Evolutionary conservation across 2,888 invertebrate genomes (phyloP).

Genomic region (Ormyrus nitidulus): DNA sequence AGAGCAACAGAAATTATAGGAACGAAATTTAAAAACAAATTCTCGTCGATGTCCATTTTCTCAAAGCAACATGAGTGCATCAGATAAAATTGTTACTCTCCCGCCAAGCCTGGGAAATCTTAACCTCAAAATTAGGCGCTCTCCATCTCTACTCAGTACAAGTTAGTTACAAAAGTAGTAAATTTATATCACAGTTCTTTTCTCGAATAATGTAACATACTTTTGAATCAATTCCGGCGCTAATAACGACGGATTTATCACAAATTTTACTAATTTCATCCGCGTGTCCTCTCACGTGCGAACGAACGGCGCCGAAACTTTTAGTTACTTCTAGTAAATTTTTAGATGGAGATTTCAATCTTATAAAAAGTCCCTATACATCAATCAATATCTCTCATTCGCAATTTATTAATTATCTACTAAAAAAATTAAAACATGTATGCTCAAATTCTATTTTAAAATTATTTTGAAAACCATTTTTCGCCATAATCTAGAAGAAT

Average conservation of each 20-base stretch:
- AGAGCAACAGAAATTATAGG: conserved; percentile 62
- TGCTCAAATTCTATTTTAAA: neutral
- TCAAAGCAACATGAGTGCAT: conserved; percentile 22
- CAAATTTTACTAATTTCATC: conserved; percentile 14
- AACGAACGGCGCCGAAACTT: conserved; percentile 14
- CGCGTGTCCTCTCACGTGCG: neutral
- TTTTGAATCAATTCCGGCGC: conserved; percentile 10
- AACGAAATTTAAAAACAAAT: conserved; percentile 64
- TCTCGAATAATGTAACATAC: neutral
- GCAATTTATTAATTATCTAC: too few relatives aligned
- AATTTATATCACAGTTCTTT: neutral
- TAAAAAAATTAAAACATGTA: neutral
- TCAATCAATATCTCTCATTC: neutral
- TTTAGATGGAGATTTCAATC: neutral
- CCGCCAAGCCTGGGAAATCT: conserved; percentile 60
- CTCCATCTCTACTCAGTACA: neutral
- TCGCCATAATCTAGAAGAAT: too few relatives aligned
- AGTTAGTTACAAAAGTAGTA: neutral
- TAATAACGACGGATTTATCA: conserved; percentile 22
- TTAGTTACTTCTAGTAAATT: conserved; percentile 9
- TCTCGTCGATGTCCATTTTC: conserved; percentile 65
- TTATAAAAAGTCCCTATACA: conserved; percentile 6
- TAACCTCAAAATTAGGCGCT: conserved; percentile 37
- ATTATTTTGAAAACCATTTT: too few relatives aligned
- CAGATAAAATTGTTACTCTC: conserved; percentile 55